These are phyloP conservation scores for Euthynnus affinis DNA, from an alignment of 2,797 vertebrate species.

Conservation along the genomic window DNA sequence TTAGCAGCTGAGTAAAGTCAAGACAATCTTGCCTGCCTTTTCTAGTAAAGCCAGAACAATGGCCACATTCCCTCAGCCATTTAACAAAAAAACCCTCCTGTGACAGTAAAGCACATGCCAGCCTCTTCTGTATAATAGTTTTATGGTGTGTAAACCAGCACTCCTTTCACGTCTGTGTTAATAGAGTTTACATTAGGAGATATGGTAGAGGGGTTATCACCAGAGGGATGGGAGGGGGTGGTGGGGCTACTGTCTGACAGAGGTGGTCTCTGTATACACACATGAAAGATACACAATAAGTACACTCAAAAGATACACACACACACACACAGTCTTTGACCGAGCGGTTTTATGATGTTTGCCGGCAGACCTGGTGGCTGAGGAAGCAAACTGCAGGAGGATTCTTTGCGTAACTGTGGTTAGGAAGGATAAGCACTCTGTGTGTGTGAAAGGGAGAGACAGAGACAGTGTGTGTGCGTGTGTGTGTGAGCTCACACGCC, in stretches of 20 bases:
- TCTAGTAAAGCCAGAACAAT: slow-evolving; percentile 62
- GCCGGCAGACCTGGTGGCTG: slow-evolving; percentile 63
- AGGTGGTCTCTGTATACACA: slow-evolving; percentile 57
- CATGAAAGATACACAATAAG: slow-evolving; percentile 57
- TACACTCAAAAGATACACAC: slow-evolving; percentile 33
- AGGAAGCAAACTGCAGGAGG: slow-evolving; percentile 59
- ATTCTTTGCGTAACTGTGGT: slow-evolving; percentile 79
- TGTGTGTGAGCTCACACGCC: slow-evolving; percentile 22
- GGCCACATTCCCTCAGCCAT: slow-evolving; percentile 44
- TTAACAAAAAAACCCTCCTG: slow-evolving; percentile 12
- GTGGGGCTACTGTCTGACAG: slow-evolving; percentile 45
- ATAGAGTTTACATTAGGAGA: slow-evolving; percentile 77
- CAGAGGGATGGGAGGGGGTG: slow-evolving; percentile 10
- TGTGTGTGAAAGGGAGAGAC: slow-evolving; percentile 38
- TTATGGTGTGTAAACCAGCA: slow-evolving; percentile 71
- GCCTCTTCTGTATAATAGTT: slow-evolving; percentile 48
- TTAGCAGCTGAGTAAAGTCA: slow-evolving; percentile 57
- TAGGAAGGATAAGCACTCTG: slow-evolving; percentile 52
- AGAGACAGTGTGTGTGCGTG: slow-evolving; percentile 35
- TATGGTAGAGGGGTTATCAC: slow-evolving; percentile 71
- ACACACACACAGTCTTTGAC: slow-evolving; percentile 54
- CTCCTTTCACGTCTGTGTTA: slow-evolving; percentile 74
- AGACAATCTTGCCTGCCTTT: not conserved
- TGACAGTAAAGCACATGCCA: slow-evolving; percentile 56
- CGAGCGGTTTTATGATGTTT: slow-evolving; percentile 79